Evolutionary conservation across 2,888 invertebrate genomes (phyloP).

Genomic region (Coelinius sp.): DNA sequence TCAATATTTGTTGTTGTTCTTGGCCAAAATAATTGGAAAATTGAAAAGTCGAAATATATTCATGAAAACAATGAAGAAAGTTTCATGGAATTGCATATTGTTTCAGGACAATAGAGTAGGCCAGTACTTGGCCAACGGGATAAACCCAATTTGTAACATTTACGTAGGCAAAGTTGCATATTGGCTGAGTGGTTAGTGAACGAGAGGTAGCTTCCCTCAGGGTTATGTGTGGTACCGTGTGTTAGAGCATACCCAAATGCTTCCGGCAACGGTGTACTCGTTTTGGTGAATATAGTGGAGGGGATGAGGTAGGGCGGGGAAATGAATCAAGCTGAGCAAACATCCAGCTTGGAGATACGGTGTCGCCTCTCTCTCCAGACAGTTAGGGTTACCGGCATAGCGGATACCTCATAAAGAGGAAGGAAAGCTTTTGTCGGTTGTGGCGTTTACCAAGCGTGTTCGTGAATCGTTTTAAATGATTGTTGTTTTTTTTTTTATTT

Average conservation of each 20-base stretch:
- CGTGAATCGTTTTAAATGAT: conserved; percentile 24
- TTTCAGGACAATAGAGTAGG: conserved; percentile 19
- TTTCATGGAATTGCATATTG: conserved; percentile 2
- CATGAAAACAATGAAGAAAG: not conserved
- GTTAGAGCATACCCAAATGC: conserved; percentile 34
- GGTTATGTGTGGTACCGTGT: conserved; percentile 18
- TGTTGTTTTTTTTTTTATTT: not conserved
- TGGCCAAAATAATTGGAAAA: not conserved
- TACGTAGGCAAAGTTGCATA: conserved; percentile 23
- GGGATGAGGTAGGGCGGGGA: conserved; percentile 50
- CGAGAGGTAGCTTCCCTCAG: conserved; percentile 24
- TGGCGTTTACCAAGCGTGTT: conserved; percentile 31
- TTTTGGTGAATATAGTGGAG: conserved; percentile 40
- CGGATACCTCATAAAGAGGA: conserved; percentile 45
- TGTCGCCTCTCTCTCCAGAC: conserved; percentile 52
- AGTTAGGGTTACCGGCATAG: conserved; percentile 30
- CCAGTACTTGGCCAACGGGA: conserved; percentile 1
- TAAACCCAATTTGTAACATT: conserved; percentile 30
- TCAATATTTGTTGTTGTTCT: conserved; percentile 6
- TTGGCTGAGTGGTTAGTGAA: conserved; percentile 30
- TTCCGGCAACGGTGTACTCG: conserved; percentile 34
- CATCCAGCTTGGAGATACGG: conserved; percentile 69
- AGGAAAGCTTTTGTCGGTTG: conserved; percentile 21
- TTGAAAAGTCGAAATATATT: conserved; percentile 15
- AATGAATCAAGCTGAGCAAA: conserved; percentile 71